Percentiles rank a stretch among this genome's conserved stretches.
phyloP scores from a whole-genome alignment of 2,888 invertebrate species.

The Scaptomyza reducta region DNA sequence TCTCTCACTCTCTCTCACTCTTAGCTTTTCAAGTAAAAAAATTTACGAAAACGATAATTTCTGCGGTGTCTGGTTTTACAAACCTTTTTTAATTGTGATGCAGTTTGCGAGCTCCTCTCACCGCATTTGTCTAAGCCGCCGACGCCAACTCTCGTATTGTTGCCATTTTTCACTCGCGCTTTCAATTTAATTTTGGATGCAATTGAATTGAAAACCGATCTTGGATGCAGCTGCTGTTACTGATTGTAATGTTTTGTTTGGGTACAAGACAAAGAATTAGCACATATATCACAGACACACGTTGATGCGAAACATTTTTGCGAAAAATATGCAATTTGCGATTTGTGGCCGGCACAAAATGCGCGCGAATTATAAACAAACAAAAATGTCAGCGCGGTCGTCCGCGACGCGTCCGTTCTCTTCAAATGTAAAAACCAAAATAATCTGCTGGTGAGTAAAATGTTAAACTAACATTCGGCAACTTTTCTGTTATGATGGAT shows the following conservation, averaged over 20 bases:
- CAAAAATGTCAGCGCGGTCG: conserved; percentile 4
- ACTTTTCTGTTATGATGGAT: conserved; percentile 4
- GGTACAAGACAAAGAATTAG: neutral
- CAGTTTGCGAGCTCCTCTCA: conserved; percentile 28
- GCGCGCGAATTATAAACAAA: conserved; percentile 59
- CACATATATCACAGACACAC: conserved; percentile 1
- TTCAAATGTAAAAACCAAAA: conserved; percentile 18
- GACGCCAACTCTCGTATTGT: conserved; percentile 4
- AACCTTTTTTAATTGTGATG: conserved; percentile 46
- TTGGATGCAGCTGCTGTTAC: conserved; percentile 14
- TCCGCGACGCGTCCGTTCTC: conserved; percentile 7
- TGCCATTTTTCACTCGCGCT: conserved; percentile 64
- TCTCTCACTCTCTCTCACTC: neutral
- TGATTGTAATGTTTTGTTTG: conserved; percentile 1
- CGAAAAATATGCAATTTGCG: conserved; percentile 26
- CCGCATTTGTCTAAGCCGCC: conserved; percentile 1
- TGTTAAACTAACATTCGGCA: conserved; percentile 25
- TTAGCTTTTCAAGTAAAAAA: conserved; percentile 7
- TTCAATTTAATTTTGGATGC: conserved; percentile 66
- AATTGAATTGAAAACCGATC: conserved; percentile 48
- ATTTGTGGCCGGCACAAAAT: conserved; percentile 64
- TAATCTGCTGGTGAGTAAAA: conserved; percentile 8
- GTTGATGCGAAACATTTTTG: neutral
- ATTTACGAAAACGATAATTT: conserved; percentile 35
- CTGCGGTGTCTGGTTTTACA: conserved; percentile 25